Evolutionary conservation across 2,797 vertebrate genomes (phyloP).

Genomic region (Borostomias antarcticus): DNA sequence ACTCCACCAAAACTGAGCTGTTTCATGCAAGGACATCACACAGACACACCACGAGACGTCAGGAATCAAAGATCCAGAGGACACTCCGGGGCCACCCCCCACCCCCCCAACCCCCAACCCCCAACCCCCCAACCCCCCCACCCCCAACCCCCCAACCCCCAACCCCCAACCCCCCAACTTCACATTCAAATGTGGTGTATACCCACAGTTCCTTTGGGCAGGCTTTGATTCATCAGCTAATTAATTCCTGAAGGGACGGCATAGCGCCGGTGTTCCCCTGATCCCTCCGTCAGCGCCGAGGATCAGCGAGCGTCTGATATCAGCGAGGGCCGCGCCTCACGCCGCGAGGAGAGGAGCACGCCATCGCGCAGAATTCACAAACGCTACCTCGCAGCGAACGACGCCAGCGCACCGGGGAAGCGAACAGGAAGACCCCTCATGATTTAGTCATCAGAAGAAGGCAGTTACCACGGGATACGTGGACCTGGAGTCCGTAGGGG

Average conservation of each 20-base stretch:
- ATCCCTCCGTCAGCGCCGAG: constrained; percentile 23
- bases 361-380: constrained; percentile 13
- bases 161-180: constrained; percentile 37
- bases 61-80: constrained; percentile 63
- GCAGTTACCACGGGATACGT: constrained; percentile 13
- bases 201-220: constrained; percentile 42
- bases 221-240: constrained; percentile 72
- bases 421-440: not conserved
- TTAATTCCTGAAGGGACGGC: constrained; percentile 69
- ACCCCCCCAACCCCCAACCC: too few species aligned
- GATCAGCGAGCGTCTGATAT: not conserved
- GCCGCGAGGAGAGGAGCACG: constrained; percentile 21
- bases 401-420: not conserved
- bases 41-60: constrained; percentile 35
- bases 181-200: constrained; percentile 35
- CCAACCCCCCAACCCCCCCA: constrained; percentile 35
- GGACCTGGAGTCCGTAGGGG: too few species aligned
- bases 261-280: constrained; percentile 8
- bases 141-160: constrained; percentile 38
- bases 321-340: constrained; percentile 24
- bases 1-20: constrained; percentile 37
- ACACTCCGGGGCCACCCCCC: constrained; percentile 43
- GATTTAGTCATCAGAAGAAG: constrained; percentile 24
- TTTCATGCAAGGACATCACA: constrained; percentile 44
- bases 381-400: constrained; percentile 2